phyloP scores from a whole-genome alignment of 53 echinoderm and acorn worm genomes.

The Luidia sarsii region DNA sequence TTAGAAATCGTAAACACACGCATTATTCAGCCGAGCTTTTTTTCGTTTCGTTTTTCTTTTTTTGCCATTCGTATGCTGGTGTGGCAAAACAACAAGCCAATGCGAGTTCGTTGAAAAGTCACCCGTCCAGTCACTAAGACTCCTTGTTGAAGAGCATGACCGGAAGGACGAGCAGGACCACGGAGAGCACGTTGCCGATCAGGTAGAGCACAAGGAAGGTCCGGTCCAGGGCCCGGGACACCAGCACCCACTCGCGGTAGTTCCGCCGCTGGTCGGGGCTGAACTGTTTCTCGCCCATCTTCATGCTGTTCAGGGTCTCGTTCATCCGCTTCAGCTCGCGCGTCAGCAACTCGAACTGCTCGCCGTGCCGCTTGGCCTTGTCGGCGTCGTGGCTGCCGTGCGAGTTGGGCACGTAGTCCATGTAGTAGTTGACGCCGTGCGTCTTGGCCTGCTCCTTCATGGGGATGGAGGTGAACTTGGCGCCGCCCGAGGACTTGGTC shows the following conservation, averaged over 20 bases:
- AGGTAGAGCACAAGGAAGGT: constrained; percentile 79
- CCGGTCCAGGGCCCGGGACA: constrained; percentile 84
- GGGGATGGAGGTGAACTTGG: constrained; percentile 26
- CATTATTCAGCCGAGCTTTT: too few relatives aligned
- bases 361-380: constrained; percentile 32
- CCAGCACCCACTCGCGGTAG: constrained; percentile 70
- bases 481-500: constrained; percentile 28
- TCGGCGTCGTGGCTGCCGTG: constrained; percentile 34
- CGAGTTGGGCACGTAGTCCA: constrained; percentile 56
- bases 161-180: constrained; percentile 39
- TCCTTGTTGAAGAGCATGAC: too few relatives aligned
- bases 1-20: too few relatives aligned
- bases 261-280: constrained; percentile 49
- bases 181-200: constrained; percentile 65
- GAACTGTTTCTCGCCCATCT: constrained; percentile 46
- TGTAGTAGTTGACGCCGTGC: constrained; percentile 40
- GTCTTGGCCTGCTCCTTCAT: constrained; percentile 34
- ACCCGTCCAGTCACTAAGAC: too few relatives aligned
- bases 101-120: too few relatives aligned
- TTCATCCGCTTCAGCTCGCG: constrained; percentile 82
- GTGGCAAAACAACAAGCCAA: too few relatives aligned
- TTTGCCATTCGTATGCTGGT: too few relatives aligned
- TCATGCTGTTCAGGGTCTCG: constrained; percentile 74
- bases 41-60: too few relatives aligned
- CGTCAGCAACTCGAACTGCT: constrained; percentile 60